A percentile compares a stretch with the other conserved stretches of the same genome.
phyloP scores from a whole-genome alignment of 2,888 invertebrate species.

The Cantharis flavilabris region DNA sequence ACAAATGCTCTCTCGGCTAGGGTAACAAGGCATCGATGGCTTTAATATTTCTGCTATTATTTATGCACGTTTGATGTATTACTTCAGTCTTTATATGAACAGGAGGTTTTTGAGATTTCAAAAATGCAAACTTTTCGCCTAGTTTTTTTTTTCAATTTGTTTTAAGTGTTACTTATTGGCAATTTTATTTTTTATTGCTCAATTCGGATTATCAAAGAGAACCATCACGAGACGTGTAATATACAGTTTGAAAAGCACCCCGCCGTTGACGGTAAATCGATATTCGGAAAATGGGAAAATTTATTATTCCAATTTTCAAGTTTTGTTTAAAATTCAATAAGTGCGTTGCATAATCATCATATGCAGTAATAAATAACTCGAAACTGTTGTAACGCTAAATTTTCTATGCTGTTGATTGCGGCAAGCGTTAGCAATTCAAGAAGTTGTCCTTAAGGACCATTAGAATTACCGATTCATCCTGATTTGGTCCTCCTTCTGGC shows the following conservation, averaged over 20 bases:
- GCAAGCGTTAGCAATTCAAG: constrained; percentile 19
- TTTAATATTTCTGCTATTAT: constrained; percentile 28
- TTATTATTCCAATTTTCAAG: background rate
- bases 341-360: background rate
- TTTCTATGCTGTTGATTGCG: constrained; percentile 12
- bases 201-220: background rate
- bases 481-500: constrained; percentile 25
- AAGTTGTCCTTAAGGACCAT: constrained; percentile 20
- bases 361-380: background rate
- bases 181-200: background rate
- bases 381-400: background rate
- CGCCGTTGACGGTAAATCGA: background rate
- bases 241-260: background rate
- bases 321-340: background rate
- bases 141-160: background rate
- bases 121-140: background rate
- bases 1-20: constrained; percentile 14
- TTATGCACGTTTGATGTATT: constrained; percentile 30
- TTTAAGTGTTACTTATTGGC: background rate
- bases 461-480: constrained; percentile 24
- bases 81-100: constrained; percentile 23
- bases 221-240: background rate
- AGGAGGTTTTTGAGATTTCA: constrained; percentile 20
- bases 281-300: background rate
- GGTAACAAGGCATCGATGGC: constrained; percentile 25